These are phyloP conservation scores for Hyalella azteca DNA, from an alignment of 2,888 invertebrate species.

Conservation along the genomic window DNA sequence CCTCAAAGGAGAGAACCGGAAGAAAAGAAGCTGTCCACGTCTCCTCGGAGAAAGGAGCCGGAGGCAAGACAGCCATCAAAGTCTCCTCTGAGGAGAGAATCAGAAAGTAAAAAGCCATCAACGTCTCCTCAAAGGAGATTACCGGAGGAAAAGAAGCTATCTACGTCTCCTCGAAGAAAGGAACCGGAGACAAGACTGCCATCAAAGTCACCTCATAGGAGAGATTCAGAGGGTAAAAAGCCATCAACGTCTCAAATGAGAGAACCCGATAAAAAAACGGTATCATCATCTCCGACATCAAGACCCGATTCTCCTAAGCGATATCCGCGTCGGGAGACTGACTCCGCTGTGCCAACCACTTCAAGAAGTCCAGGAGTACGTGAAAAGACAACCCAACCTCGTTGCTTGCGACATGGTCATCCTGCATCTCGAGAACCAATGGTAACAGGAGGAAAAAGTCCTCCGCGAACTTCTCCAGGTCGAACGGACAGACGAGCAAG, in stretches of 20 bases:
- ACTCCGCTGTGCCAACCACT: neutral
- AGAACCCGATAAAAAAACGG: neutral
- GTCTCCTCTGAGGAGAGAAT: too few species aligned
- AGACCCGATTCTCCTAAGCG: neutral
- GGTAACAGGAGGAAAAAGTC: neutral
- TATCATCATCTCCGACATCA: neutral
- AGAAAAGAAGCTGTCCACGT: too few species aligned
- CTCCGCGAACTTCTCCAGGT: neutral
- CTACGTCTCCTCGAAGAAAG: neutral
- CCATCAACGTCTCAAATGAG: neutral
- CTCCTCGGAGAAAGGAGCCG: too few species aligned
- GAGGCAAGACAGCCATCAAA: too few species aligned
- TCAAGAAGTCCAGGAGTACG: neutral
- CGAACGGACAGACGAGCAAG: neutral
- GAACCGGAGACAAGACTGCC: neutral
- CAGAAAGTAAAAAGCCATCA: neutral
- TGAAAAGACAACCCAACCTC: neutral
- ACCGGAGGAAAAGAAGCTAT: neutral
- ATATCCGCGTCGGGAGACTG: neutral
- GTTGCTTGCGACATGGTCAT: neutral
- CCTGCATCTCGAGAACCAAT: neutral
- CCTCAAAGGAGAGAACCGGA: too few species aligned
- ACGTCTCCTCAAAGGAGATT: neutral
- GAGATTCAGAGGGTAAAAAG: neutral
- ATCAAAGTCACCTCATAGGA: neutral